These are phyloP conservation scores for Vulpes vulpes DNA, from an alignment of 2,113 vertebrate genomes.

Conservation along the genomic window DNA sequence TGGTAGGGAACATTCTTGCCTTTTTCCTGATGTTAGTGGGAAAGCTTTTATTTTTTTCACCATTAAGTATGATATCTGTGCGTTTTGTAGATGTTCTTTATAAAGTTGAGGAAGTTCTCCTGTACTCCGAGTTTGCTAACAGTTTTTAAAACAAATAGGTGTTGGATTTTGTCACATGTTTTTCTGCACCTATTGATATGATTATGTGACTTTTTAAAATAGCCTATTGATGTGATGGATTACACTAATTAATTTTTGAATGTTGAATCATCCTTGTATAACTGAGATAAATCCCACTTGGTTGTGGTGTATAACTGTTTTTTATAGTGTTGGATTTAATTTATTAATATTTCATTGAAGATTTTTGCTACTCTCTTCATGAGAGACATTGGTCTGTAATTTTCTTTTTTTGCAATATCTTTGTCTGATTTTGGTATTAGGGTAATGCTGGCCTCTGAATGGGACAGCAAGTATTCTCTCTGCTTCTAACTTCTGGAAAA, in stretches of 20 bases:
- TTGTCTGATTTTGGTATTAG: not conserved
- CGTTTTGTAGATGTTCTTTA: slow-evolving; percentile 5
- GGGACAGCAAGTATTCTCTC: not conserved
- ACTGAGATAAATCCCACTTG: not conserved
- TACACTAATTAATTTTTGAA: not conserved
- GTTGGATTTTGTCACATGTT: not conserved
- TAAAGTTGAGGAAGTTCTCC: not conserved
- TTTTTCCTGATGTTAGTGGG: not conserved
- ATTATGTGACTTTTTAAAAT: not conserved
- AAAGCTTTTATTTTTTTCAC: not conserved
- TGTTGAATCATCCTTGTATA: not conserved
- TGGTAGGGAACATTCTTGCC: not conserved
- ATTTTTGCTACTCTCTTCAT: not conserved
- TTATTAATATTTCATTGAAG: not conserved
- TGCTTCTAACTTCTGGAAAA: not conserved
- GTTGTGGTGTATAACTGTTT: not conserved
- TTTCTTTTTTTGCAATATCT: not conserved
- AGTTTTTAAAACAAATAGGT: not conserved
- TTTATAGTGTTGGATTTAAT: not conserved
- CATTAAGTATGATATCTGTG: not conserved
- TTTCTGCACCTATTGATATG: not conserved
- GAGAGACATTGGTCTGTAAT: not conserved
- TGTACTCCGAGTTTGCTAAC: not conserved
- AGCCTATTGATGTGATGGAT: not conserved
- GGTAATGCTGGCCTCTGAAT: not conserved